Evolutionary conservation across 2,888 invertebrate genomes (phyloP), one percentile per base, ranked within the genome.

Genomic region (Parasteatoda lunata): DNA sequence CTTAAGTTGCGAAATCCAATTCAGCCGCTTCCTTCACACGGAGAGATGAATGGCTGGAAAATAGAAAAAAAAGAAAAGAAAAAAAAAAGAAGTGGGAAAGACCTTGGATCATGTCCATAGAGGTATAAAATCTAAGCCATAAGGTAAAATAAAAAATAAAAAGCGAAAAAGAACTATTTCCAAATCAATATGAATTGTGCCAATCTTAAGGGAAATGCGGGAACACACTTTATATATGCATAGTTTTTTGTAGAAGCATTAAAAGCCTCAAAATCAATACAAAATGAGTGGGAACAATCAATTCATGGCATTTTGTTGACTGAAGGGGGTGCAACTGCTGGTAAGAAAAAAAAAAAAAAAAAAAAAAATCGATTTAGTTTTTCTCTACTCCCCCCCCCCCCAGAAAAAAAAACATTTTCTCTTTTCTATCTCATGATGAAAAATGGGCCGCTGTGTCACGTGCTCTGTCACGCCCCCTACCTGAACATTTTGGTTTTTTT

Each of bases 391-490:
- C 51, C 54, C 59, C 54, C 68, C 65, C 51, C 66, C 30, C 30
- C 30, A 2, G 2, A 30, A 49, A 52, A 68, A 71, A 78, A 69
- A 78, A 78, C 78, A 71, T 71, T 77, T 77, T 77, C 65, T 48
- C 76, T 49, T 77, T 47, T 59, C 11, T 66, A 65, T 65, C 64
- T 70, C 13, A 51, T 51, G 54, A 77, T 80, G 80, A 66, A 80
- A 30, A 80, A 72, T 80, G 80, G 80, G 72, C 65, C 72, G 80
- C 15, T 59, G 65, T 80, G 80, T 66, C 80, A 80, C 80, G 49
- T 66, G 49, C 80, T 65, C 65, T 64, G 70, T 71, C 80, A 64
- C 72, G 15, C 48, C 64, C 13, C 64, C 47, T 48, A 13, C 48
- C 11, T n/a, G 15, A n/a, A 30, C 30, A 30, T 30, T 30, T 30